A percentile compares a stretch with the other conserved stretches of the same genome.
phyloP scores from a whole-genome alignment of 2,113 vertebrate species.

The Onychorhynchus coronatus region DNA sequence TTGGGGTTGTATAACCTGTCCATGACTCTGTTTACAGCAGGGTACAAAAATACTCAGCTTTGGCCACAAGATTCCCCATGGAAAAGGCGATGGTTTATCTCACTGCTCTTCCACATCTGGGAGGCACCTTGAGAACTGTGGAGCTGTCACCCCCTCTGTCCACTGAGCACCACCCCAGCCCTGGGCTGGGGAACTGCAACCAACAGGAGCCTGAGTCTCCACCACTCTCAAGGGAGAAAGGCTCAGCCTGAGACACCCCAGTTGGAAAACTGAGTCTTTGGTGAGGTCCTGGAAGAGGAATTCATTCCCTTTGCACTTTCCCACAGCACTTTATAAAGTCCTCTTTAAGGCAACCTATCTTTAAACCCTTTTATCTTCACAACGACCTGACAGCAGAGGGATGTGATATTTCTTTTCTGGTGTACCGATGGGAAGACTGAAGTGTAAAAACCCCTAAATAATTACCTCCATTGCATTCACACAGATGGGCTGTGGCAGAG shows the following conservation, averaged over 20 bases:
- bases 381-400: accelerated
- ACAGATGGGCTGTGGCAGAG: not conserved
- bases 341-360: not conserved
- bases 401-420: not conserved
- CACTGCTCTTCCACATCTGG: not conserved
- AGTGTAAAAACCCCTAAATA: not conserved
- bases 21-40: not conserved
- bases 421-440: not conserved
- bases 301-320: not conserved
- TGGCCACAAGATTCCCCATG: not conserved
- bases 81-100: not conserved
- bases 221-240: not conserved
- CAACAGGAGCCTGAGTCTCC: accelerated
- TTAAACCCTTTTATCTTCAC: not conserved
- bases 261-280: not conserved
- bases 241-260: not conserved
- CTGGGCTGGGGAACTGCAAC: not conserved
- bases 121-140: not conserved
- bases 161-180: not conserved
- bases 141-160: not conserved
- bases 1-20: not conserved
- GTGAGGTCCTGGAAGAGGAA: not conserved
- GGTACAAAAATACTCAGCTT: not conserved
- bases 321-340: not conserved
- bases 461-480: not conserved